Percentiles rank a stretch among this genome's conserved stretches.
These are phyloP conservation scores for Steatornis caripensis DNA, from an alignment of 2,113 vertebrate genomes.

Conservation along the genomic window DNA sequence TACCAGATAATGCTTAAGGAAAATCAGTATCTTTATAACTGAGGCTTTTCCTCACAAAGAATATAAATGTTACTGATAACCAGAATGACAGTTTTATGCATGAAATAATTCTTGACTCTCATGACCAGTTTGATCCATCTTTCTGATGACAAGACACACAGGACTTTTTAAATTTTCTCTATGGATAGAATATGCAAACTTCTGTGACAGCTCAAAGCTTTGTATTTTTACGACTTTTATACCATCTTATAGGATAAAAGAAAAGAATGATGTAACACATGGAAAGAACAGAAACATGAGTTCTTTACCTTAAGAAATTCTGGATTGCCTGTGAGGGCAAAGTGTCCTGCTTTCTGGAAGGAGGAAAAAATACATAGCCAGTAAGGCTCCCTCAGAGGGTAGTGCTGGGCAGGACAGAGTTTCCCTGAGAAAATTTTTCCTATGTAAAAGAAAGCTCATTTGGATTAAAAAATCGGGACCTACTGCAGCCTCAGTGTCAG, in stretches of 20 bases:
- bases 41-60: not conserved
- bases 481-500: not conserved
- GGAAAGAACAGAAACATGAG: not conserved
- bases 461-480: not conserved
- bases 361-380: not conserved
- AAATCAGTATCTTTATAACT: not conserved
- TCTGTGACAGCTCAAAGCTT: not conserved
- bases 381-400: not conserved
- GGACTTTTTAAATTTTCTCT: not conserved
- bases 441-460: not conserved
- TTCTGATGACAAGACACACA: not conserved
- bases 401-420: not conserved
- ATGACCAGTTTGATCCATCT: not conserved
- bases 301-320: not conserved
- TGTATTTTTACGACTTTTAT: not conserved
- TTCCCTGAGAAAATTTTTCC: not conserved
- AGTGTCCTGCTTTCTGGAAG: not conserved
- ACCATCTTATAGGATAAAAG: not conserved
- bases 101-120: not conserved
- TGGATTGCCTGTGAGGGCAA: not conserved
- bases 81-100: not conserved
- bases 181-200: not conserved
- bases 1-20: not conserved
- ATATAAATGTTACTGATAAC: not conserved
- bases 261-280: not conserved